Conservation (phyloP, 2,113 vertebrate species). For the Toxotes jaculatrix region DNA sequence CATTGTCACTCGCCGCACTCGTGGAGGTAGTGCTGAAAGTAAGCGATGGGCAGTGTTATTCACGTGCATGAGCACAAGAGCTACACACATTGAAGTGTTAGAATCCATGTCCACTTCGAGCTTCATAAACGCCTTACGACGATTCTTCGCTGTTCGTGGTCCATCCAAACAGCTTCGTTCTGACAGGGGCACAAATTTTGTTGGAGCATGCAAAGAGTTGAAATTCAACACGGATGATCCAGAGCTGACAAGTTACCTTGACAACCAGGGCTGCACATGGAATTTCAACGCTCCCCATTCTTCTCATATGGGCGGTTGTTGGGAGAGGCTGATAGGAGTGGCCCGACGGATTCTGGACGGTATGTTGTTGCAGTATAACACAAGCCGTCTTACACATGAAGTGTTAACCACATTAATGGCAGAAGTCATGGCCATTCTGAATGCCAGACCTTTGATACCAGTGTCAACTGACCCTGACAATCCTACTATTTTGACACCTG, state of each 20-base stretch:
- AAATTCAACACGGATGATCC: background rate
- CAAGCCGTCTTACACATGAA: background rate
- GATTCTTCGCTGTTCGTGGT: slow-evolving; percentile 29
- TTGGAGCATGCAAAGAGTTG: slow-evolving; percentile 26
- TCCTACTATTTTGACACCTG: background rate
- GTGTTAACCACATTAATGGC: slow-evolving; percentile 2
- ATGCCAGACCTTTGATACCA: background rate
- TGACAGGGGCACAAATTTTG: slow-evolving; percentile 48
- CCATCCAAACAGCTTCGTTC: slow-evolving; percentile 18
- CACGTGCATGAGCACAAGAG: slow-evolving; percentile 41
- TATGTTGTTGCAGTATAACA: slow-evolving; percentile 13
- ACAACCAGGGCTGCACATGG: slow-evolving; percentile 7
- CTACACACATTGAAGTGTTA: slow-evolving; percentile 43
- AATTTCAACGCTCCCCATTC: background rate
- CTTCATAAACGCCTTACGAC: slow-evolving; percentile 40
- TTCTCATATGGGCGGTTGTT: slow-evolving; percentile 28
- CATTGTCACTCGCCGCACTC: background rate
- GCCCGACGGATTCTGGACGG: slow-evolving; percentile 23
- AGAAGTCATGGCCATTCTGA: slow-evolving; percentile 15
- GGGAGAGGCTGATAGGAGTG: slow-evolving; percentile 46
- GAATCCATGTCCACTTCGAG: slow-evolving; percentile 41
- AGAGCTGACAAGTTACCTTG: background rate
- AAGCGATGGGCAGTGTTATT: slow-evolving; percentile 45
- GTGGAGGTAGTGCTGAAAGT: background rate
- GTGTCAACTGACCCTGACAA: background rate